These are phyloP conservation scores for Pogonomyrmex californicus DNA, from an alignment of 1,140 invertebrate species.

Conservation along the genomic window DNA sequence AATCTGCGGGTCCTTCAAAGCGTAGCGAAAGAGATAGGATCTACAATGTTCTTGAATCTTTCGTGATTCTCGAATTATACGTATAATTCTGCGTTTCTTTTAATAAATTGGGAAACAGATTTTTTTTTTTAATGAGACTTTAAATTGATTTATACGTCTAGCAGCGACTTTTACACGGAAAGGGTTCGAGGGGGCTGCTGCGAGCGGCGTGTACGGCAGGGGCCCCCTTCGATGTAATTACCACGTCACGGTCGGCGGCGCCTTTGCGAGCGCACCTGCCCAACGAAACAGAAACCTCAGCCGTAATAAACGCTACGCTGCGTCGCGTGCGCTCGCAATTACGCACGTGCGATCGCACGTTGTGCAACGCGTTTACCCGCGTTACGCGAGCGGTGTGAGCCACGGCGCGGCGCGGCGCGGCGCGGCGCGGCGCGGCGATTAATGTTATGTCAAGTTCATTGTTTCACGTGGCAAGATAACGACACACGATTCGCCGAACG, in stretches of 20 bases:
- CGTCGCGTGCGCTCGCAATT: slow-evolving; percentile 73
- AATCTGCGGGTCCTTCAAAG: not conserved
- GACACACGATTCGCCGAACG: not conserved
- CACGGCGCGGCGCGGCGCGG: slow-evolving; percentile 22
- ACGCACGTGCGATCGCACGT: slow-evolving; percentile 65
- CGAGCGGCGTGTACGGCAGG: slow-evolving; percentile 20
- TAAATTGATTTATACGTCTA: slow-evolving; percentile 37
- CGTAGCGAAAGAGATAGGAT: not conserved
- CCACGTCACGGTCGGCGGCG: slow-evolving; percentile 66
- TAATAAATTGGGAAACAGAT: not conserved
- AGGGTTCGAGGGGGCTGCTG: not conserved
- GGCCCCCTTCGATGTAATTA: slow-evolving; percentile 58
- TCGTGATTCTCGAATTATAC: not conserved
- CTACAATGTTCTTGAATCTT: not conserved
- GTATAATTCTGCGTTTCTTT: not conserved
- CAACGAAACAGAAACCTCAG: slow-evolving; percentile 72
- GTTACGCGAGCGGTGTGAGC: slow-evolving; percentile 21
- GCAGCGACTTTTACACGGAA: slow-evolving; percentile 25
- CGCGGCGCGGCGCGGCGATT: slow-evolving; percentile 32
- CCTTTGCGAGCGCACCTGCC: slow-evolving; percentile 72
- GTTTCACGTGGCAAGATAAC: slow-evolving; percentile 7
- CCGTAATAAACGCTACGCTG: slow-evolving; percentile 28
- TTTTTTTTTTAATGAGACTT: slow-evolving; percentile 3
- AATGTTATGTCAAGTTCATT: slow-evolving; percentile 43
- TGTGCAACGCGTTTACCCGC: slow-evolving; percentile 39